Evolutionary conservation across 2,113 vertebrate species (phyloP).

Genomic region (Circaetus cinerascens): DNA sequence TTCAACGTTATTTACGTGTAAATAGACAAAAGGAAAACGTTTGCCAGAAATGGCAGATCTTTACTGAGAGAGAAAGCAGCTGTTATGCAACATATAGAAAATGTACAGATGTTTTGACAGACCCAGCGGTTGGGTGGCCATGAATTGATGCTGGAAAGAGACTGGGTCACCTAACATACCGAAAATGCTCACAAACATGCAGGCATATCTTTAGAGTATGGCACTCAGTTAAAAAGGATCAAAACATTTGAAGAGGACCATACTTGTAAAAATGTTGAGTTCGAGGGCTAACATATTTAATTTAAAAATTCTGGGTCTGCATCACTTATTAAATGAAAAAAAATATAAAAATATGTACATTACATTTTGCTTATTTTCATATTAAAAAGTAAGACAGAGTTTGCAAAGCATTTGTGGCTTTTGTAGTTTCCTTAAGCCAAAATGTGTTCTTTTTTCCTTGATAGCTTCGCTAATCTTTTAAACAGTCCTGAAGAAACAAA

Average conservation of each 20-base stretch:
- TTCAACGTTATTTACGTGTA: conserved; percentile 99
- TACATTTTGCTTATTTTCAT: conserved; percentile 99
- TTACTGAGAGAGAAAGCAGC: conserved; percentile 93
- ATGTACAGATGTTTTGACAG: conserved; percentile 92
- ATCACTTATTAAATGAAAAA: conserved; percentile 94
- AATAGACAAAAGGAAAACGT: conserved; percentile 89
- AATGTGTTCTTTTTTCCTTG: conserved; percentile 91
- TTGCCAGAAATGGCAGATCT: conserved; percentile 89
- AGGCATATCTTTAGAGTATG: conserved; percentile 75
- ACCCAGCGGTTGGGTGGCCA: conserved; percentile 79
- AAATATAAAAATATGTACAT: conserved; percentile 93
- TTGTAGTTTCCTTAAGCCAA: conserved; percentile 99
- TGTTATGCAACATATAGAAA: conserved; percentile 98
- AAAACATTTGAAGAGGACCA: conserved; percentile 81
- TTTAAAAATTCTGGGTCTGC: conserved; percentile 89
- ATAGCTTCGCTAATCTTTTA: conserved; percentile 97
- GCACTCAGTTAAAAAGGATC: conserved; percentile 74
- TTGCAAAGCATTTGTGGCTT: conserved; percentile 99
- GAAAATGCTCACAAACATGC: conserved; percentile 72
- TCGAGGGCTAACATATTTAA: conserved; percentile 88
- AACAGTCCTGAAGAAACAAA: conserved; percentile 85
- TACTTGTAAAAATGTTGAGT: conserved; percentile 76
- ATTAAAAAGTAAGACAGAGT: conserved; percentile 95
- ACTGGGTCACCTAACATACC: conserved; percentile 65
- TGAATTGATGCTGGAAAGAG: conserved; percentile 56